Evolutionary conservation across 2,888 invertebrate genomes (phyloP), one percentile per base, ranked within the genome.

Genomic region (Andrena trimmerana): DNA sequence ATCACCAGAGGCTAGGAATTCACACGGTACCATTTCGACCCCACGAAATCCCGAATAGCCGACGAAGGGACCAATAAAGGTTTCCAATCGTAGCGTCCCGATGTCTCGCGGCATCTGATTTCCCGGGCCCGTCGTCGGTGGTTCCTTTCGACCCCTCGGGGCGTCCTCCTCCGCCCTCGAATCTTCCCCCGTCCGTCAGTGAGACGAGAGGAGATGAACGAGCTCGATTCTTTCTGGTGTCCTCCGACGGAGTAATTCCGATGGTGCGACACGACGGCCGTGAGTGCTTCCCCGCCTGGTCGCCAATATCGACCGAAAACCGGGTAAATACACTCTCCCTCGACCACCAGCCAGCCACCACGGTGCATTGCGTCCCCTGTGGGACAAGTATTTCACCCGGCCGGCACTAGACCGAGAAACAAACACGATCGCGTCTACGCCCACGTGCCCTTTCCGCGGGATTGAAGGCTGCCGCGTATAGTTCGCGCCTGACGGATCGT

Each of bases 291-390:
- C 50, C 71, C 42, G 69, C 59, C 65, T 69, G 59, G 66, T 62
- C 77, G 81, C 69, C 88, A 59, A 83, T 88, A 88, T 88, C 84
- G 87, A 88, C 82, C 86, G 84, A 86, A 85, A 88, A 88, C 80
- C 74, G 80, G 73, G 86, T 86, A 88, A 88, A 88, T 88, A 88
- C 81, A 84, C 78, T 72, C 54, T 70, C 69, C 33, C 57, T 50
- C 42, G 13, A 16, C 42, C 42, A 68, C 57, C 74, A 72, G 69
- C 57, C 24, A 27, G 24, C 57, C 33, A 66, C 33, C 70, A 42
- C 70, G 81, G 78, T 81, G 72, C 86, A 86, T 81, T 72, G 81
- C 84, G 78, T 75, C 73, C 68, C 75, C 68, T 50, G 60, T 54
- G 60, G 72, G 66, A 72, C 81, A 85, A 83, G 78, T 82, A 78